Percentiles rank a stretch among this genome's conserved stretches.
phyloP scores from a whole-genome alignment of 2,888 invertebrate genomes.

The Helobdella robusta region DNA sequence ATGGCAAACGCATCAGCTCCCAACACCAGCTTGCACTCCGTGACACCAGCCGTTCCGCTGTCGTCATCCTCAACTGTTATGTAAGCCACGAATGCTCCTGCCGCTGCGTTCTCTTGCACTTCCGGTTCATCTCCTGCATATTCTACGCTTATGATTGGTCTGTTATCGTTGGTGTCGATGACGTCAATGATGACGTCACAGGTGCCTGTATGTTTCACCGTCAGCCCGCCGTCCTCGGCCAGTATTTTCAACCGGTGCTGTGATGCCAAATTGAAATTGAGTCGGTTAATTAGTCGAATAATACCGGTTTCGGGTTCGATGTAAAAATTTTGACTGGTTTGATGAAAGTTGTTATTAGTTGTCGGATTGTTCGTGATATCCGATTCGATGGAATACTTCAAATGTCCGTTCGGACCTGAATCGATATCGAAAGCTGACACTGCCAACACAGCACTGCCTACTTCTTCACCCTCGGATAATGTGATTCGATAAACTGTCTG shows the following conservation, averaged over 20 bases:
- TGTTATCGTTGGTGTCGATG: slow-evolving; percentile 32
- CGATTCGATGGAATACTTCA: slow-evolving; percentile 37
- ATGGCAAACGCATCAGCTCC: slow-evolving; percentile 7
- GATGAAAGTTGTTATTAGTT: slow-evolving; percentile 30
- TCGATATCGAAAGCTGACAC: slow-evolving; percentile 43
- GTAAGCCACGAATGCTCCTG: slow-evolving; percentile 42
- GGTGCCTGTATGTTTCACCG: slow-evolving; percentile 13
- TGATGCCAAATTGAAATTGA: slow-evolving; percentile 29
- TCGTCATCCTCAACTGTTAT: slow-evolving; percentile 44
- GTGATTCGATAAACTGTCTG: slow-evolving; percentile 77
- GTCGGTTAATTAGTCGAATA: slow-evolving; percentile 20
- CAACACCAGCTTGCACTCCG: slow-evolving; percentile 38
- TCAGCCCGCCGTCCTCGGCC: slow-evolving; percentile 26
- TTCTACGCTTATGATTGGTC: slow-evolving; percentile 30
- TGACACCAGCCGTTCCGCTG: slow-evolving; percentile 41
- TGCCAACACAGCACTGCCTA: slow-evolving; percentile 38
- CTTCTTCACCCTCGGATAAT: slow-evolving; percentile 55
- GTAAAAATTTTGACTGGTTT: slow-evolving; percentile 33
- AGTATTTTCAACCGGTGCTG: slow-evolving; percentile 28
- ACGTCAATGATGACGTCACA: slow-evolving; percentile 31
- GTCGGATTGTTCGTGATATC: too few relatives aligned
- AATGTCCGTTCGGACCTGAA: slow-evolving; percentile 36
- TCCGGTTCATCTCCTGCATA: slow-evolving; percentile 27
- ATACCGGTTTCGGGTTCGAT: slow-evolving; percentile 32
- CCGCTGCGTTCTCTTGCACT: slow-evolving; percentile 34